Base-by-base conservation (phyloP, 2,113 vertebrate genomes). In the Epinephelus lanceolatus region DNA sequence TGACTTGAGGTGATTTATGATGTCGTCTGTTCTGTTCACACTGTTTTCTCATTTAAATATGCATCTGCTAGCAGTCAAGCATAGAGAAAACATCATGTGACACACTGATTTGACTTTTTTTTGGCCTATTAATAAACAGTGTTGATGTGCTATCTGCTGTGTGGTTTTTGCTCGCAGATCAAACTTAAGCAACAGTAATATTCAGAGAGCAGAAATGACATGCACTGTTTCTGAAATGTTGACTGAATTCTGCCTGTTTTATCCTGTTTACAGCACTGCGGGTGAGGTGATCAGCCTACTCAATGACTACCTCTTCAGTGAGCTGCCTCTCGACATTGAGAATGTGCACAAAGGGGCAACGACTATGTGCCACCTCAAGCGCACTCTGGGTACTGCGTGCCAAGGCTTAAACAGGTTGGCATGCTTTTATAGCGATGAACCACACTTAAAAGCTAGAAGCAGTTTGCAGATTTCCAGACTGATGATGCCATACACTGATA, bases 301-400 rank as follows among this genome's bases (percentile, higher is more conserved):
- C 86, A 95, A 93, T 6, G 95, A 97, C 91, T 97, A 97, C 91
- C 94, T 97, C 88, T 95, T 83, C 81, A 95, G 88, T 21, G 93
- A 96, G 80, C 84, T 96, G 74, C 95, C 94, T 61, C 93, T 96
- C 57, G 97, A 97, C 88, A 92, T 96, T 83, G 95, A 96, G 76
- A 94, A 93, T 2, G 89, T 96, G 76, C 93, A 93, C 56, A 94
- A 92, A 15, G 96, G 97, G 11, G 93, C 94, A 53, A 94, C 92
- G 0, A 92, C 94, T 51, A 92, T 97, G 3, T 91, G 69, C 1
- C 93, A 95, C 61, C 94, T 97, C 75, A 95, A 95, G 86, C 91
- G 90, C 0, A 94, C 94, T 0, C 92, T 98, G 3, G 92, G 94
- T 73, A 93, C 81, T 0, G 93, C 92, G 21, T 98, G 97, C 88